Evolutionary conservation across 2,797 vertebrate species (phyloP).

Genomic region (Enteromius afrohamiltoni): DNA sequence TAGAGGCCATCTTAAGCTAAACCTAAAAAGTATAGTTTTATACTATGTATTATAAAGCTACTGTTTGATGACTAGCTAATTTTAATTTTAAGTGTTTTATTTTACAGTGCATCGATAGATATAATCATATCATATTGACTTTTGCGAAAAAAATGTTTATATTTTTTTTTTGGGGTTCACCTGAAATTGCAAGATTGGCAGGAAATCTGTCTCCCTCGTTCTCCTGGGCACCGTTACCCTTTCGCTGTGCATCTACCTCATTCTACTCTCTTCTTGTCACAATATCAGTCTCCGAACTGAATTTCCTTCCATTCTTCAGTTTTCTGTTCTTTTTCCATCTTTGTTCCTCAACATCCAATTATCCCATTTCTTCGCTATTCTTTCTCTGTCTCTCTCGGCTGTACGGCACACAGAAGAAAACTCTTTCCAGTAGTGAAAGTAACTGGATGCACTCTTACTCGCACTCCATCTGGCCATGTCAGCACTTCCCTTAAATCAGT

Average conservation of each 20-base stretch:
- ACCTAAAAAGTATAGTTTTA: no score
- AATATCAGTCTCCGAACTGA: conserved; percentile 31
- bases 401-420: conserved; percentile 45
- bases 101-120: neutral
- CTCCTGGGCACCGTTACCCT: conserved; percentile 5
- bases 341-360: conserved; percentile 55
- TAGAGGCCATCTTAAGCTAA: no score
- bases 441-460: conserved; percentile 6
- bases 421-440: conserved; percentile 12
- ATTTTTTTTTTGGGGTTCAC: neutral
- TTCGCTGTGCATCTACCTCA: conserved; percentile 5
- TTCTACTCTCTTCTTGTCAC: conserved; percentile 26
- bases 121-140: neutral
- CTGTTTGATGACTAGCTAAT: neutral
- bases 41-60: neutral
- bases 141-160: conserved; percentile 22
- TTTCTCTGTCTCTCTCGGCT: conserved; percentile 62
- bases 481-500: conserved; percentile 30
- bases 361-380: conserved; percentile 59
- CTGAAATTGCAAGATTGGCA: conserved; percentile 29
- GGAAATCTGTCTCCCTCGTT: conserved; percentile 11
- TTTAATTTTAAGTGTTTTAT: neutral
- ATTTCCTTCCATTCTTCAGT: conserved; percentile 58
- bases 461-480: neutral
- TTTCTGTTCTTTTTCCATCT: conserved; percentile 59